Evolutionary conservation across 2,797 vertebrate species (phyloP), one percentile per base, ranked within the genome.

Genomic region (Paedocypris micromegethes): DNA sequence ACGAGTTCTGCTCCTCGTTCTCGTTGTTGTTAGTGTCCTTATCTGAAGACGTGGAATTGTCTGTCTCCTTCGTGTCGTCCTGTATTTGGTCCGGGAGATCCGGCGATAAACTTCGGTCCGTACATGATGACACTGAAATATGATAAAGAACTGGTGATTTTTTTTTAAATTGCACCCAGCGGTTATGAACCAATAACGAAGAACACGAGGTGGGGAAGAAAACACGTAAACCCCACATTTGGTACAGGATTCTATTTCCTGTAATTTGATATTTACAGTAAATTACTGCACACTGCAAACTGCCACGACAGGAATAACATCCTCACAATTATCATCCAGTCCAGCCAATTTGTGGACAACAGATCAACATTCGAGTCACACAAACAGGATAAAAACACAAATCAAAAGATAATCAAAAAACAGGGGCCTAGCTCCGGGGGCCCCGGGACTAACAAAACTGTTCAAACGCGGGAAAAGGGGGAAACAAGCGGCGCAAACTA

Each of bases 11-110:
- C 82, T 97, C 95, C 84, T 97, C 95, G 39, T 94, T 95, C 84
- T 97, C 94, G 43, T 93, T 95, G 82, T 95, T 93, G 84, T 94
- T 90, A 50, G 92, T 94, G 82, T 98, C 95, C 84, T 98, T 98
- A 84, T 98, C 95, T 0, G 95, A 98, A 48, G 93, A 96, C 64
- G 94, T 95, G 1, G 95, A 97, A 80, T 96, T 94, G 89, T 96
- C 94, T 1, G 94, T 94, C 82, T 98, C 95, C 77, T 98, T 98
- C 78, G 92, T 90, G 84, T 97, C 95, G 64, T 98, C 95, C 82
- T 93, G 91, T 76, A 85, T 90, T 3, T 92, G 87, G 82, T 98
- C 95, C 86, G 91, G 93, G 78, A 94, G 90, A 83, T 98, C 95
- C 75, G 94, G 95, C 78, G 95, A 97, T 86, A 98, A 91, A 89